A percentile compares a stretch with the other conserved stretches of the same genome.
These are phyloP conservation scores for Propithecus perrieri DNA, from an alignment of 2,797 vertebrate genomes.

Conservation along the genomic window DNA sequence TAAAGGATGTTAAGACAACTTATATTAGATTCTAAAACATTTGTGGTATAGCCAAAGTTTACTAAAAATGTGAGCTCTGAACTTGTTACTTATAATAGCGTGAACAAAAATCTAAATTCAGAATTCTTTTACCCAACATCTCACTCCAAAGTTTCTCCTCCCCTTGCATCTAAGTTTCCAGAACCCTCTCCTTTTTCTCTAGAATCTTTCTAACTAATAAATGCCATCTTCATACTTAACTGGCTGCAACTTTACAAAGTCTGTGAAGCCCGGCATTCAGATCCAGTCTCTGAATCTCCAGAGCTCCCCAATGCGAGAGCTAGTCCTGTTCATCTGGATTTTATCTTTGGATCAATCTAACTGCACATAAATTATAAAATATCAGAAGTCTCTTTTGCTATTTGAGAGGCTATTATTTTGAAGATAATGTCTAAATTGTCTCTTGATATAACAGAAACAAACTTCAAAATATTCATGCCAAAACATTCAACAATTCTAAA, in stretches of 20 bases:
- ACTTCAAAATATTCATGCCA: slow-evolving; percentile 52
- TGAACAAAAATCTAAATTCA: neutral
- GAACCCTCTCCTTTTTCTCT: neutral
- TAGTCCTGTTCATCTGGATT: neutral
- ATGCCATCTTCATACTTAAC: neutral
- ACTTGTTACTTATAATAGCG: neutral
- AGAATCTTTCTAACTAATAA: neutral
- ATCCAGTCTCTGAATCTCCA: neutral
- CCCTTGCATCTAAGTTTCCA: neutral
- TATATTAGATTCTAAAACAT: neutral
- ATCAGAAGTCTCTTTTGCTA: neutral
- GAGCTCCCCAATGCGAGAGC: neutral
- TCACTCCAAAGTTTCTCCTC: neutral
- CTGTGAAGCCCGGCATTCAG: neutral
- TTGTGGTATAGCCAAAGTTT: neutral
- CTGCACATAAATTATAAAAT: neutral
- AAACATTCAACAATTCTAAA: slow-evolving; percentile 31
- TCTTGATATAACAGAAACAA: slow-evolving; percentile 48
- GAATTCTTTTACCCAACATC: neutral
- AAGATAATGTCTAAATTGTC: slow-evolving; percentile 38
- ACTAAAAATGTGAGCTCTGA: neutral
- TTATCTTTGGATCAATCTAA: neutral
- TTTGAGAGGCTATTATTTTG: slow-evolving; percentile 17
- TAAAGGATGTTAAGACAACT: neutral
- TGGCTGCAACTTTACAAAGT: neutral